These are phyloP conservation scores for Latrodectus elegans DNA, from an alignment of 2,888 invertebrate species.

Conservation along the genomic window DNA sequence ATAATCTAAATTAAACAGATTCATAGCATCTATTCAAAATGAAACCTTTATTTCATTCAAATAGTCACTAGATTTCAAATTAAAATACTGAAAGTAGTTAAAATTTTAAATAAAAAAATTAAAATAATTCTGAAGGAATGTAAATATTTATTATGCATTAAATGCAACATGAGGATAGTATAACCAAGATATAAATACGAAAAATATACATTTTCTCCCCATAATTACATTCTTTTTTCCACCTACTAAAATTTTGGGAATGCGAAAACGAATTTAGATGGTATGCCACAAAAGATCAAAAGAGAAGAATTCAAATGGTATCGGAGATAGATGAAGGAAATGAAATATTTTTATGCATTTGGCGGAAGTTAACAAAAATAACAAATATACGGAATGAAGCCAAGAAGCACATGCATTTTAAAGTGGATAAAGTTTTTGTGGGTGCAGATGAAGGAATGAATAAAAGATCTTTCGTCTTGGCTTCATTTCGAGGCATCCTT, in stretches of 20 bases:
- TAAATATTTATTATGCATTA: too few species aligned
- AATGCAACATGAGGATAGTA: too few species aligned
- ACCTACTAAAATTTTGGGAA: not conserved
- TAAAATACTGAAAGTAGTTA: too few species aligned
- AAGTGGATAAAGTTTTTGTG: constrained; percentile 65
- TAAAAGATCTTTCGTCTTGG: constrained; percentile 65
- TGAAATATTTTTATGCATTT: constrained; percentile 4
- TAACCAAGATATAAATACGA: too few species aligned
- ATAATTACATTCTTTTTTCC: not conserved
- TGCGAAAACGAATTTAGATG: constrained; percentile 2
- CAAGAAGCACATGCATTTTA: constrained; percentile 63
- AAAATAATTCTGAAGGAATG: too few species aligned
- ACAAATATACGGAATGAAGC: constrained; percentile 55
- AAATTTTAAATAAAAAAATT: too few species aligned
- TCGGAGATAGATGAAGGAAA: constrained; percentile 9
- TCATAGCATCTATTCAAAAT: too few species aligned
- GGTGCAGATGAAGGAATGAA: constrained; percentile 65
- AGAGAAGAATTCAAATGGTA: constrained; percentile 15
- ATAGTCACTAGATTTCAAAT: too few species aligned
- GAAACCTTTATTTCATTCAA: too few species aligned
- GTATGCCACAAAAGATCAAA: not conserved
- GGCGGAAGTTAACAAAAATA: constrained; percentile 12
- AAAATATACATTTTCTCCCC: not conserved
- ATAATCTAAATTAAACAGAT: too few species aligned
- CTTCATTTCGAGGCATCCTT: constrained; percentile 47